Conservation (phyloP, 1,140 invertebrate species). For the Pseudoatta argentina region DNA sequence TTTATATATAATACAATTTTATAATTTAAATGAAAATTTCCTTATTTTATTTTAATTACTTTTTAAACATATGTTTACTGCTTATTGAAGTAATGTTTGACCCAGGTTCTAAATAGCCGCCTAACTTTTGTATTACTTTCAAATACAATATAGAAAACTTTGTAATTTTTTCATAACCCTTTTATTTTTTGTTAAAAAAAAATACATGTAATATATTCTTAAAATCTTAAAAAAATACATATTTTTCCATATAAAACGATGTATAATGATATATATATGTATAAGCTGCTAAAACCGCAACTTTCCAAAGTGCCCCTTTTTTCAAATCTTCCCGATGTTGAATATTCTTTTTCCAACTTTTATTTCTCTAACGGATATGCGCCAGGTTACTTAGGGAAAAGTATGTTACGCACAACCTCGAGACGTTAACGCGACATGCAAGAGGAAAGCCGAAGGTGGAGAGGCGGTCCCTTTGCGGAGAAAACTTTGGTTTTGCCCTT, state of each 20-base stretch:
- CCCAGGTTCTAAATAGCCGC: no score
- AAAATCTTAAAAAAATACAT: background rate
- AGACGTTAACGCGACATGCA: constrained; percentile 32
- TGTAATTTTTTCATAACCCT: no score
- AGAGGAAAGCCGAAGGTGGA: constrained; percentile 8
- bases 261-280: background rate
- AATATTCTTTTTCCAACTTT: background rate
- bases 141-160: no score
- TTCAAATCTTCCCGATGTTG: background rate
- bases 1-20: no score
- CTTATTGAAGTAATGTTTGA: no score
- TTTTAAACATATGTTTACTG: no score
- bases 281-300: background rate
- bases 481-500: constrained; percentile 5
- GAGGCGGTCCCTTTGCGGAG: constrained; percentile 38
- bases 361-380: background rate
- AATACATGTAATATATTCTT: background rate
- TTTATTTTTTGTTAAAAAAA: background rate
- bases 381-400: constrained; percentile 2
- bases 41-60: no score
- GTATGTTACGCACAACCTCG: constrained; percentile 15
- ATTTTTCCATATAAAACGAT: background rate
- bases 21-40: no score
- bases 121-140: no score
- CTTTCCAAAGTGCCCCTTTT: background rate